Evolutionary conservation across 2,888 invertebrate genomes (phyloP), one percentile per base, ranked within the genome.

Genomic region (Xylocampa areola): DNA sequence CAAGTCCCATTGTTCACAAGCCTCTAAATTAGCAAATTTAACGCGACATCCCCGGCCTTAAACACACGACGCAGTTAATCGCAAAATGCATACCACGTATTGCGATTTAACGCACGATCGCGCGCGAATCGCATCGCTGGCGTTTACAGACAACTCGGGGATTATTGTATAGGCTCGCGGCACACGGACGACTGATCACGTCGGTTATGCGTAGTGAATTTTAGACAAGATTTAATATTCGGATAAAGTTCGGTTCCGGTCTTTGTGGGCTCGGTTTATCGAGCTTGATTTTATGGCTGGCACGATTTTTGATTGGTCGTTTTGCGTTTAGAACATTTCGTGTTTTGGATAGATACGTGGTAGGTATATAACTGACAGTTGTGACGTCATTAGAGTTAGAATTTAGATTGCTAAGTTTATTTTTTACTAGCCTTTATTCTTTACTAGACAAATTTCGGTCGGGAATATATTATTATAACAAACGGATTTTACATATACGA

Each of bases 61-160:
- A 41, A 55, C 61, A 55, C 53, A 68, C 54, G 49, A 55, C 45
- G 60, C 50, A 33, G 51, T 55, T 62, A 68, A 68, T 68, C 65
- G 73, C 65, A 44, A 57, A 72, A 72, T 65, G 65, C 65, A 66
- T n/a, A 52, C 62, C 68, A 61, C 68, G 72, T 68, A 54, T 37
- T 39, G 63, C 55, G 73, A 66, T 74, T 73, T 74, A 45, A 66
- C 66, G 66, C 73, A 74, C 71, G 71, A 62, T 66, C 59, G 71
- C 64, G 10, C 35, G 25, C 41, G 39, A 47, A 51, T 62, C 73
- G 70, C 73, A 66, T 64, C 65, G 36, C 52, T 69, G 59, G 30
- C 37, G 55, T 55, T 64, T 67, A 68, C 59, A 66, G 59, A 62
- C 68, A 68, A 59, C 70, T 44, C 57, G 36, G 21, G 58, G 74